Evolutionary conservation across 2,888 invertebrate species (phyloP), one percentile per base, ranked within the genome.

Genomic region (Lathronympha strigana): DNA sequence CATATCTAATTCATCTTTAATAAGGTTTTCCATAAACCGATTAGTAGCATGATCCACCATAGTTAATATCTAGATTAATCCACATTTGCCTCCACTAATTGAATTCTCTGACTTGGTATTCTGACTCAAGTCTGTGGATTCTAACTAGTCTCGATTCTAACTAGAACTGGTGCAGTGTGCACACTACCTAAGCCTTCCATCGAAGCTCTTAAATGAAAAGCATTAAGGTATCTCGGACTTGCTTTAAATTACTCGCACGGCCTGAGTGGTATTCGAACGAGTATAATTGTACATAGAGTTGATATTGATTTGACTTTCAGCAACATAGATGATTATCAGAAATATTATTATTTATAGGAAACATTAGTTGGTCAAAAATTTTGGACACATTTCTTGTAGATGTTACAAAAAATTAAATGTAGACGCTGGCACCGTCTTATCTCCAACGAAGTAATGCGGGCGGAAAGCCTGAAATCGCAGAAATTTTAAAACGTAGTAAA

Each of bases 211-310:
- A 38, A 25, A 60, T 28, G 15, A 60, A 38, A 61, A 21, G 40
- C 61, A 61, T 61, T 61, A 61, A 40, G 61, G 40, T 40, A 43
- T 43, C 25, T 40, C 28, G 28, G 61, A 31, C 50, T 21, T 8
- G 38, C 25, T 61, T 50, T 2, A 50, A 61, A 40, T 61, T 51
- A 40, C 50, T 51, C 31, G 15, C 38, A 40, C 40, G 50, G 9
- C 1, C 38, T 17, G 15, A 38, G 19, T 19, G 3, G 9, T 11
- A 33, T 33, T 33, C 1, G 33, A 11, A 33, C 2, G 5, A 11
- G 1, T 0, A 9, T 11, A 1, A 33, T 11, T 13, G 5, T 33
- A 11, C 9, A 3, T 33, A 11, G 33, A 33, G 9, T 33, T 33
- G 33, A 33, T 13, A 3, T 33, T 33, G 33, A 33, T 33, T 33